Evolutionary conservation across 2,797 vertebrate species (phyloP).

Genomic region (Chaetodon trifasciatus): DNA sequence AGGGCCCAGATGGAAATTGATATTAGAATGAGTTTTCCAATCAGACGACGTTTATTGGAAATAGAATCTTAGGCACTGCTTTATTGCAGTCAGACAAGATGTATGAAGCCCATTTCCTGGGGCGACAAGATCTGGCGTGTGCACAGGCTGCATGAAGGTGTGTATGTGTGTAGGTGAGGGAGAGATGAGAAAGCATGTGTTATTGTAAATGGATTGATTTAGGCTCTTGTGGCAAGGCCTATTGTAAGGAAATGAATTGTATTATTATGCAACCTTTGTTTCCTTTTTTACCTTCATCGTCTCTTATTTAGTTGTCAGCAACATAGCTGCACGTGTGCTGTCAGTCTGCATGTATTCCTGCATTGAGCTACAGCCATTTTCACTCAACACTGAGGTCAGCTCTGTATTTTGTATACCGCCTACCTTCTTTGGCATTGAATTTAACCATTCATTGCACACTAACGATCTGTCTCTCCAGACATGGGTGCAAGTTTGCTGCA

Average conservation of each 20-base stretch:
- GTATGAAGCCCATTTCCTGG: constrained; percentile 86
- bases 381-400: constrained; percentile 31
- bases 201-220: constrained; percentile 79
- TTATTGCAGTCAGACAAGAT: constrained; percentile 88
- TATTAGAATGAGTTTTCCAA: constrained; percentile 90
- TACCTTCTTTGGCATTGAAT: constrained; percentile 40
- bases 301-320: constrained; percentile 69
- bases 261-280: constrained; percentile 68
- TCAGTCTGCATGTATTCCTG: constrained; percentile 40
- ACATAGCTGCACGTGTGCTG: constrained; percentile 22
- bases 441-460: constrained; percentile 30
- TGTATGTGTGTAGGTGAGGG: constrained; percentile 43
- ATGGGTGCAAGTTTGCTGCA: constrained; percentile 11
- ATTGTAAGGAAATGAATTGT: constrained; percentile 75
- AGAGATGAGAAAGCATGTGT: constrained; percentile 70
- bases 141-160: constrained; percentile 57
- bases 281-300: constrained; percentile 65
- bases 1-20: constrained; percentile 89
- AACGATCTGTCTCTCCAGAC: constrained; percentile 32
- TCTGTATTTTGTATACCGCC: constrained; percentile 43
- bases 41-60: constrained; percentile 88
- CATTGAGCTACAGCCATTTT: constrained; percentile 30
- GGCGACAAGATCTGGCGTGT: constrained; percentile 79
- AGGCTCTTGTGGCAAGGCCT: constrained; percentile 55
- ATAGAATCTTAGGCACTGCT: constrained; percentile 86